Evolutionary conservation across 2,888 invertebrate species (phyloP), one percentile per base, ranked within the genome.

Genomic region (Latheticus oryzae): DNA sequence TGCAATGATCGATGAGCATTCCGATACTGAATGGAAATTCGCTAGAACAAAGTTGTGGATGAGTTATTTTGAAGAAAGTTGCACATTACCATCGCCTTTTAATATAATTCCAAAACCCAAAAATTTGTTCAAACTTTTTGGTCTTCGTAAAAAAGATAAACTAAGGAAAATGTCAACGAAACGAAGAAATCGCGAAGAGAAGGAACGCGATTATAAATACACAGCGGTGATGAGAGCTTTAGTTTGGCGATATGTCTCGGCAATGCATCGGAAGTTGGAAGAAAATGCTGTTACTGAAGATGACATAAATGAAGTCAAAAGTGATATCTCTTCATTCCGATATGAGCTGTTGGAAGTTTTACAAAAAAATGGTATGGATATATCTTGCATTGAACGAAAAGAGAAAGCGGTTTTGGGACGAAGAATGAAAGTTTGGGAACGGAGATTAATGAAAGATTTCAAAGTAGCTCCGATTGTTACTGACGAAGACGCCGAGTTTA

Each of bases 11-110:
- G 59, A 59, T 26, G 89, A 93, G 82, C 93, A 94, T 73, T 91
- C 96, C 0, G 97, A 97, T 71, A 90, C 90, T 0, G 97, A 97
- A 79, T 97, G 97, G 97, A 97, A 97, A 79, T 97, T 96, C 76
- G 96, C 97, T 0, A 84, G 97, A 35, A 94, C 95, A 0, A 90
- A 92, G 67, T 81, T 97, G 1, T 97, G 97, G 96, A 90, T 97
- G 87, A 94, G 92, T 71, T 97, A 95, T 76, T 97, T 97, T 74
- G 96, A 96, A 73, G 93, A 91, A 70, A 89, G 90, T 15, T 89
- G 91, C 0, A 97, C 96, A 0, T 80, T 97, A 15, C 96, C 97
- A 0, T 90, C 96, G 0, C 97, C 97, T 0, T 97, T 97, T 79
- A 97, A 97, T 77, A 89, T 96, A 35, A 81, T 97, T 57, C 96